Base-by-base conservation (phyloP, 2,113 vertebrate species). In the Strix uralensis region DNA sequence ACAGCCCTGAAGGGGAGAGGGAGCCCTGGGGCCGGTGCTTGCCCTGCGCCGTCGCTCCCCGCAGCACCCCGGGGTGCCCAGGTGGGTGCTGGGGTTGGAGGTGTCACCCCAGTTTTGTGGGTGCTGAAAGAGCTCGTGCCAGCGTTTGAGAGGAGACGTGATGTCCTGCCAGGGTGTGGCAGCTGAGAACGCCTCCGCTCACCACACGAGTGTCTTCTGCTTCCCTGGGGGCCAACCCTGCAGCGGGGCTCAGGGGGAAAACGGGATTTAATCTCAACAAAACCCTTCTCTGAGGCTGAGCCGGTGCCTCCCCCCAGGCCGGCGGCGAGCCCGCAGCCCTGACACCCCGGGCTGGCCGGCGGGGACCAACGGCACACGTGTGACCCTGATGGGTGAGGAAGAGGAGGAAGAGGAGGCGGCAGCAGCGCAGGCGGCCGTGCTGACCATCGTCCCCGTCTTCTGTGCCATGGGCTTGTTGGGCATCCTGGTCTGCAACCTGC, bases 391-490 rank as follows among this genome's bases (percentile, higher is more conserved):
- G 81, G 91, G 92, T 44, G 94, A 93, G 55, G 94, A 94, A 6
- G 96, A 95, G 75, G 92, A 96, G 63, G 93, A 95, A 0, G 99
- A 99, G 92, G 99, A 99, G 92, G 98, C 98, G 0, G 99, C 98
- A 3, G 97, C 97, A 0, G 97, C 99, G 0, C 99, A 99, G 96
- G 99, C 98, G 0, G 99, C 99, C 0, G 99, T 99, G 30, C 98
- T 99, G 27, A 99, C 99, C 58, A 97, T 99, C 11, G 99, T 99
- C 85, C 99, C 99, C 0, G 79, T 99, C 82, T 99, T 99, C 98
- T 99, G 99, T 20, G 97, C 99, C 86, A 99, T 99, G 98, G 99
- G 99, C 1, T 96, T 99, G 78, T 40, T 99, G 94, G 99, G 99
- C 38, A 99, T 99, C 97, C 97, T 99, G 79, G 98, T 99, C 90